Evolutionary conservation across 1,140 invertebrate species (phyloP).

Genomic region (Leptinotarsa lineolata): DNA sequence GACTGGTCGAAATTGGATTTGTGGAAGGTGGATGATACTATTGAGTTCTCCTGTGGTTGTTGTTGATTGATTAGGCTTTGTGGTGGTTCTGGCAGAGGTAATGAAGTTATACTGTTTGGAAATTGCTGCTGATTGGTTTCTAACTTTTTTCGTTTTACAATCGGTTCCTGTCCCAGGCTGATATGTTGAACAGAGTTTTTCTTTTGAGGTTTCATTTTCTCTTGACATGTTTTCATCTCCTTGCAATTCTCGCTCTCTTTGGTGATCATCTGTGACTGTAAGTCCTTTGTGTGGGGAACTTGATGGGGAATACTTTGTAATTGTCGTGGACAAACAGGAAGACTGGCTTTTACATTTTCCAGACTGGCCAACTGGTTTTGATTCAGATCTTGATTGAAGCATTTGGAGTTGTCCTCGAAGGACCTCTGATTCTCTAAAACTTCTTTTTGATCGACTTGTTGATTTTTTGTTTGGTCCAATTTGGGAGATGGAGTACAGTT

Average conservation of each 20-base stretch:
- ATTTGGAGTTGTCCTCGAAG: background rate
- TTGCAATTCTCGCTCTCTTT: background rate
- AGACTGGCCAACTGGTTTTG: background rate
- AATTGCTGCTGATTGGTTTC: conserved; percentile 3
- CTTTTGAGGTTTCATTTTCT: background rate
- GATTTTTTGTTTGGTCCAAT: background rate
- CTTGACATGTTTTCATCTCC: background rate
- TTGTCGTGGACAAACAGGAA: background rate
- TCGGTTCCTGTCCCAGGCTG: background rate
- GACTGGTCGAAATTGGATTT: background rate
- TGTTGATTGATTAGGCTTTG: background rate
- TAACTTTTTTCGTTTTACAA: background rate
- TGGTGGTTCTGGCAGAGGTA: background rate
- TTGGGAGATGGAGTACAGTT: background rate
- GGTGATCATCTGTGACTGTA: background rate
- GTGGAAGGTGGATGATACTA: background rate
- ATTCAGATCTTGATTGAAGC: background rate
- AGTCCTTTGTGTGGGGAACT: background rate
- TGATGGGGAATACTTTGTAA: background rate
- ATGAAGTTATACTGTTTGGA: conserved; percentile 1
- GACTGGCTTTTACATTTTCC: background rate
- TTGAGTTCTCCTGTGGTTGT: background rate
- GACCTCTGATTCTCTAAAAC: background rate
- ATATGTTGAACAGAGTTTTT: background rate
- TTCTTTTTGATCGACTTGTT: background rate